Base-by-base conservation (phyloP, 2,113 vertebrate genomes). In the Echinops telfairi region DNA sequence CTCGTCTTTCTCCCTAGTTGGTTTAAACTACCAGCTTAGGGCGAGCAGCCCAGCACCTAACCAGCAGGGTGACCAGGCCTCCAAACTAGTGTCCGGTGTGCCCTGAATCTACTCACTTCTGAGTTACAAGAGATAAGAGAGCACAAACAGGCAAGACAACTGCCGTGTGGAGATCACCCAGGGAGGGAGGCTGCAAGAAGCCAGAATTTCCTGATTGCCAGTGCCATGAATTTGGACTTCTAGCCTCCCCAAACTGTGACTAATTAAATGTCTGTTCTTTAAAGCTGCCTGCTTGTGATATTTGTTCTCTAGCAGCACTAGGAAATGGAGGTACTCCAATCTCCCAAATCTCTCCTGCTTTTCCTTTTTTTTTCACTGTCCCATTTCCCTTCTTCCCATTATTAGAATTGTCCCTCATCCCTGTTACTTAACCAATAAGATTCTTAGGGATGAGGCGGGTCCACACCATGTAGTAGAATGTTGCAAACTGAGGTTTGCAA, bases 401-500 rank as follows among this genome's bases (percentile, higher is more conserved):
- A 53, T 53, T 53, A 2, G 47, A 53, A 53, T 53, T 53, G 47
- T 53, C 12, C 47, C 47, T 53, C 47, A 53, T 53, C 47, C 47
- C 12, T 53, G 47, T 60, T 80, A 79, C 62, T 71, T 83, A 93
- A 80, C 23, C 23, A 87, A n/a, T 2, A 82, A 12, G 3, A 14
- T 78, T 87, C 85, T 80, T 15, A 10, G 1, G 38, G 25, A 22
- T 40, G 27, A 83, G 3, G n/a, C 10, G 29, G 43, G 17, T 78
- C 60, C 3, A 78, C 76, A n/a, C 3, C 14, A 53, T 68, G 57
- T 31, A 86, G 47, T 58, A 17, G 20, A 58, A 38, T 71, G 62
- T 78, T 81, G 80, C 38, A 7, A 22, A 90, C 19, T 40, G 89
- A 9, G 33, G 53, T 70, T 95, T 84, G 82, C 33, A 83, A 89